Percentiles rank a stretch among this genome's conserved stretches.
phyloP scores from a whole-genome alignment of 2,888 invertebrate species.

The Mesorhabditis sp. region DNA sequence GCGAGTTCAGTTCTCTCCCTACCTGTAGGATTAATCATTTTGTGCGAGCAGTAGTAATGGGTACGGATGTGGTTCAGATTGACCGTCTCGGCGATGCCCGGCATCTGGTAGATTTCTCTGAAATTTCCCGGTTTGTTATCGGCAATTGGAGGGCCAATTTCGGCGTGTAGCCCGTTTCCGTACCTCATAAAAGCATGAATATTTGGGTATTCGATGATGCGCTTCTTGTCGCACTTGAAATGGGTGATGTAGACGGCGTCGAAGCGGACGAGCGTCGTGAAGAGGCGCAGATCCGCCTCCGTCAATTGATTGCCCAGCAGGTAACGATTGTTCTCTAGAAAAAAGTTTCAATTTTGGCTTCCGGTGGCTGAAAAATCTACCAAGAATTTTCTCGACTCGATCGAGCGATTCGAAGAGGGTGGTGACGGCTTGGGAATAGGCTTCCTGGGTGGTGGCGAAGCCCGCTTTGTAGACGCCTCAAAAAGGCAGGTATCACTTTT shows the following conservation, averaged over 20 bases:
- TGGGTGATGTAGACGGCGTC: slow-evolving; percentile 3
- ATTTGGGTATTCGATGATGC: not conserved
- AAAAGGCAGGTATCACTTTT: not conserved
- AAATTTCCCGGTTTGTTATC: not conserved
- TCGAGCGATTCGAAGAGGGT: not conserved
- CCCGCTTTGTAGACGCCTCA: slow-evolving; percentile 1
- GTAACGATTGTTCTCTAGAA: not conserved
- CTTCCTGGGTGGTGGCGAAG: not conserved
- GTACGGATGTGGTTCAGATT: not conserved
- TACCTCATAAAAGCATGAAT: not conserved
- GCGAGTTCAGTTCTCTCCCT: not conserved
- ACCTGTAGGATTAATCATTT: slow-evolving; percentile 6
- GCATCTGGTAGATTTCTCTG: not conserved
- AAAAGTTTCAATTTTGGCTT: no score
- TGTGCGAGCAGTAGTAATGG: not conserved
- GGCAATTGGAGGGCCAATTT: no score
- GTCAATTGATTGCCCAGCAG: not conserved
- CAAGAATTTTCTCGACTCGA: not conserved
- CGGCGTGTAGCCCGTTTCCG: no score
- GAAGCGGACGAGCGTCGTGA: not conserved
- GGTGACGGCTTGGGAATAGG: not conserved
- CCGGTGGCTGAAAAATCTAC: not conserved
- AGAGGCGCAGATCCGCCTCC: not conserved
- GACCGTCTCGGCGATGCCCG: not conserved
- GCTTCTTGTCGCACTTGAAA: slow-evolving; percentile 2